Conservation (phyloP, 2,797 vertebrate genomes). For the Danio tinwini region DNA sequence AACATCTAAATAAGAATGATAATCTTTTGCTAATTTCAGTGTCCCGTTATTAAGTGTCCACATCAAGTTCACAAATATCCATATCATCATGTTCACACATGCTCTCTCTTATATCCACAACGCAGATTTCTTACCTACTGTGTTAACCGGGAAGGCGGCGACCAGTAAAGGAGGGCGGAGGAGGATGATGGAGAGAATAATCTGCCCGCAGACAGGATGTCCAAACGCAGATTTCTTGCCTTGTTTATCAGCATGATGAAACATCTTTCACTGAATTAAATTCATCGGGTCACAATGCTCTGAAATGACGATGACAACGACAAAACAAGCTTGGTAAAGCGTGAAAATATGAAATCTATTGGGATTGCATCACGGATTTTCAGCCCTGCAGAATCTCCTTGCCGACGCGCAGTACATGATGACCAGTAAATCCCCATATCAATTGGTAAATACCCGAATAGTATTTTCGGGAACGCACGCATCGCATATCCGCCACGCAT, state of each 20-base stretch:
- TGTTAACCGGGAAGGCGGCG: conserved; percentile 58
- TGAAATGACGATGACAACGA: conserved; percentile 49
- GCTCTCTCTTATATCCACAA: neutral
- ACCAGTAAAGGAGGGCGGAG: conserved; percentile 54
- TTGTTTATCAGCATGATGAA: conserved; percentile 63
- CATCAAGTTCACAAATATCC: neutral
- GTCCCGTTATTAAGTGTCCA: neutral
- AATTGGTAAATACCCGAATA: conserved; percentile 15
- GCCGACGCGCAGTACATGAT: conserved; percentile 37
- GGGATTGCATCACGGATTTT: conserved; percentile 38
- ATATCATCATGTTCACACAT: neutral
- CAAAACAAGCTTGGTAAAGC: conserved; percentile 28
- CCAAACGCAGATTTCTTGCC: conserved; percentile 56
- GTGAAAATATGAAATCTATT: conserved; percentile 43
- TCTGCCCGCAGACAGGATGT: conserved; percentile 53
- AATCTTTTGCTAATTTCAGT: neutral
- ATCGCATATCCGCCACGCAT: conserved; percentile 14
- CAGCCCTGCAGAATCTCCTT: conserved; percentile 35
- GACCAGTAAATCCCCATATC: conserved; percentile 42
- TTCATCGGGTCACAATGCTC: conserved; percentile 56
- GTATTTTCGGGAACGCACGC: conserved; percentile 5
- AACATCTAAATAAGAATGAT: neutral
- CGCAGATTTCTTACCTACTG: conserved; percentile 56
- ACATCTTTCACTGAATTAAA: conserved; percentile 61
- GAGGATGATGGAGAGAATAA: conserved; percentile 53